phyloP scores from a whole-genome alignment of 1,140 invertebrate species.

The Mylabris phalerata region DNA sequence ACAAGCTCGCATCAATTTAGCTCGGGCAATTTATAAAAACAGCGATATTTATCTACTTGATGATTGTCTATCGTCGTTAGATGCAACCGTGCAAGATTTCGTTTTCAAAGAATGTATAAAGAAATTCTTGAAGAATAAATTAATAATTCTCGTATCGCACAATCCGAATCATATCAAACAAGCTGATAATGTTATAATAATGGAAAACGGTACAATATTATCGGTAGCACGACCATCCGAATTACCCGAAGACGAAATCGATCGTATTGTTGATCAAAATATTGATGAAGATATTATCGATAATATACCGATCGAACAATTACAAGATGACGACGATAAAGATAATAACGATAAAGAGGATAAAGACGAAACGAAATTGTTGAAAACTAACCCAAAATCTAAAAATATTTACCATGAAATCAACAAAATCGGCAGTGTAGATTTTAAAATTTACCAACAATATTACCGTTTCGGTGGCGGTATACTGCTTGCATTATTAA shows the following conservation, averaged over 20 bases:
- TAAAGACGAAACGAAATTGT: slow-evolving; percentile 1
- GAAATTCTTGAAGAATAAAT: slow-evolving; percentile 62
- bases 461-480: slow-evolving; percentile 24
- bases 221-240: slow-evolving; percentile 15
- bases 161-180: slow-evolving; percentile 76
- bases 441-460: slow-evolving; percentile 16
- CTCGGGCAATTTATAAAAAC: slow-evolving; percentile 72
- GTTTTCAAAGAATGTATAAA: slow-evolving; percentile 68
- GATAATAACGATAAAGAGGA: not conserved
- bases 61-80: slow-evolving; percentile 77
- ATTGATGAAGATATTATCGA: slow-evolving; percentile 20
- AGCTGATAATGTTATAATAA: slow-evolving; percentile 60
- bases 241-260: slow-evolving; percentile 15
- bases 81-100: slow-evolving; percentile 71
- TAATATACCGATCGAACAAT: slow-evolving; percentile 7
- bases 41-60: slow-evolving; percentile 75
- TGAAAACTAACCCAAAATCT: not conserved
- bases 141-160: slow-evolving; percentile 69
- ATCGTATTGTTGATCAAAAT: slow-evolving; percentile 15
- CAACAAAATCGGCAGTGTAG: slow-evolving; percentile 22
- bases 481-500: not conserved
- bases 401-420: slow-evolving; percentile 24
- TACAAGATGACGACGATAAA: not conserved
- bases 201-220: slow-evolving; percentile 55
- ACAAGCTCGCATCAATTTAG: slow-evolving; percentile 82